Evolutionary conservation across 2,113 vertebrate genomes (phyloP), one percentile per base, ranked within the genome.

Genomic region (Odocoileus virginianus): DNA sequence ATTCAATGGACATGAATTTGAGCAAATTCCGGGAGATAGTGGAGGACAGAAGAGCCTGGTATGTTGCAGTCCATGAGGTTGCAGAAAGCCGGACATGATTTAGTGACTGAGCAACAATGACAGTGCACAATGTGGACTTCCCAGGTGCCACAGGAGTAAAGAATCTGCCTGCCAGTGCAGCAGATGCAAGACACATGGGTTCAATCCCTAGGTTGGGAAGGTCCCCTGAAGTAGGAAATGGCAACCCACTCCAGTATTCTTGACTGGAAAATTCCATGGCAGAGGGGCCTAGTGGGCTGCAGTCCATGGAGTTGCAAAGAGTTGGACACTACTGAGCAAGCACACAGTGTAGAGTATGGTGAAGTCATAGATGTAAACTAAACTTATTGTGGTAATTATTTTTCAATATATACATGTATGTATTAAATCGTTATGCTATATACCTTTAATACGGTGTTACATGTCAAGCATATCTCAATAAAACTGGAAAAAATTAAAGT

Each of bases 81-180:
- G n/a, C 67, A 71, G 40, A 12, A n/a, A 71, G 64, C 64, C 4
- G 0, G n/a, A 71, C 10, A 6, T 6, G 10, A 36, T 36, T 71
- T 71, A 71, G 67, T 71, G 67, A 71, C n/a, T 5, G 2, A 6
- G 19, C 67, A 36, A 71, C 64, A 64, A 4, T 15, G 21, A 36
- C 67, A 12, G 5, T 36, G 67, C 5, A 23, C 21, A 71, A 36
- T 19, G 1, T 40, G n/a, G 67, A 71, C n/a, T 71, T 71, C n/a
- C n/a, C 64, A 71, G 64, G n/a, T 11, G n/a, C 64, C 0, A 0
- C 64, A 10, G 9, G 2, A n/a, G 19, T 67, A 21, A 71, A 71
- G 64, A 23, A n/a, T 23, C 64, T 0, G 19, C 64, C 64, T 23
- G 64, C 64, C 64, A 36, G 1, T 71, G 64, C 19, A 71, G 64